Evolutionary conservation across 2,888 invertebrate species (phyloP).

Genomic region (Scelioninae gen. 1): DNA sequence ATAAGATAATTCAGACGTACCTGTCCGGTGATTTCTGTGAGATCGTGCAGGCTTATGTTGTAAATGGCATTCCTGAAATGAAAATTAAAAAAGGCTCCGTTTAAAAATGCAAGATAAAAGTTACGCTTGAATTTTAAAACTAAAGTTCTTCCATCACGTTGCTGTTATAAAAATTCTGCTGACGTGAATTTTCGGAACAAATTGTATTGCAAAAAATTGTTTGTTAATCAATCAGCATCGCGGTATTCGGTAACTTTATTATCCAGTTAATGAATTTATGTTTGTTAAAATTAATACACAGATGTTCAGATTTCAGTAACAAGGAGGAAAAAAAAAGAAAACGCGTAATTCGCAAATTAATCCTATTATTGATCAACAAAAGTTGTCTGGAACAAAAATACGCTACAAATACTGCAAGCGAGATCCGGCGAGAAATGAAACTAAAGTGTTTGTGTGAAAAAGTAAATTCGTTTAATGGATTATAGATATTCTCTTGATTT

Average conservation of each 20-base stretch:
- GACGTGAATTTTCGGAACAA: background rate
- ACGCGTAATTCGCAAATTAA: background rate
- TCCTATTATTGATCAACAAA: constrained; percentile 1
- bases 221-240: constrained; percentile 1
- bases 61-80: constrained; percentile 93
- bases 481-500: constrained; percentile 45
- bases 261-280: background rate
- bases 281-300: no score
- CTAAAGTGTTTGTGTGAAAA: constrained; percentile 34
- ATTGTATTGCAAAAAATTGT: background rate
- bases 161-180: background rate
- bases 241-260: background rate
- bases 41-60: constrained; percentile 94
- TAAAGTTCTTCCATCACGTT: background rate
- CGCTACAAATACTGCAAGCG: background rate
- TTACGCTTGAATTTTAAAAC: background rate
- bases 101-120: constrained; percentile 30
- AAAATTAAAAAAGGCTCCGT: constrained; percentile 66
- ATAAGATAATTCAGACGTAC: constrained; percentile 83
- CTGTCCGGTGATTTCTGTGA: constrained; percentile 90
- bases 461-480: constrained; percentile 30
- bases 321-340: no score
- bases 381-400: background rate
- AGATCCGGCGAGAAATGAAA: constrained; percentile 39
- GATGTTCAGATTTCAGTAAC: no score